phyloP scores from a whole-genome alignment of 2,888 invertebrate species.

The Crioceris asparagi region DNA sequence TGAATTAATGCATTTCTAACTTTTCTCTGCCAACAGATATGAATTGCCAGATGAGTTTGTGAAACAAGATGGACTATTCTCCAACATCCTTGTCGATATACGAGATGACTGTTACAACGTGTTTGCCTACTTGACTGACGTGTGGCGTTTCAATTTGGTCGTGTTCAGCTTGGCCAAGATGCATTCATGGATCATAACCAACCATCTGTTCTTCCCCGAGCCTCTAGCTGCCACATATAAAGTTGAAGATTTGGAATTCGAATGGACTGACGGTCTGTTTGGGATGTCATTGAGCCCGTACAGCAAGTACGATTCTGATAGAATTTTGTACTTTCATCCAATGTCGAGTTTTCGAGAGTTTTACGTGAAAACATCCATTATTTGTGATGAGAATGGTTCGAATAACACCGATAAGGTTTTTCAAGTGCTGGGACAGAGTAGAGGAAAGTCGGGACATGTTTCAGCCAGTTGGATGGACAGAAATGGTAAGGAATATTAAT shows the following conservation, averaged over 20 bases:
- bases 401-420: constrained; percentile 30
- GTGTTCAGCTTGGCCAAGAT: constrained; percentile 43
- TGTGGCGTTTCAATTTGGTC: constrained; percentile 45
- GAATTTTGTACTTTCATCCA: constrained; percentile 66
- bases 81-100: constrained; percentile 56
- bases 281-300: constrained; percentile 58
- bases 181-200: constrained; percentile 53
- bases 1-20: too few species aligned
- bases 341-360: constrained; percentile 76
- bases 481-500: constrained; percentile 37
- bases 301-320: constrained; percentile 40
- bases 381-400: constrained; percentile 50
- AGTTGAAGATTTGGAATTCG: constrained; percentile 62
- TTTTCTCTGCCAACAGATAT: constrained; percentile 33
- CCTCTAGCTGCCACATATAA: constrained; percentile 64
- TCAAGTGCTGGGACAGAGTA: constrained; percentile 36
- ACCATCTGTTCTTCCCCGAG: constrained; percentile 62
- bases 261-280: constrained; percentile 75
- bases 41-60: constrained; percentile 54
- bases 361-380: constrained; percentile 53
- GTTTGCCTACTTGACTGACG: constrained; percentile 57
- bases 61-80: constrained; percentile 54
- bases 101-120: constrained; percentile 47
- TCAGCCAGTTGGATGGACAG: constrained; percentile 63
- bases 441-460: constrained; percentile 55